These are phyloP conservation scores for Monochamus saltuarius DNA, from an alignment of 1,140 invertebrate genomes.

Conservation along the genomic window DNA sequence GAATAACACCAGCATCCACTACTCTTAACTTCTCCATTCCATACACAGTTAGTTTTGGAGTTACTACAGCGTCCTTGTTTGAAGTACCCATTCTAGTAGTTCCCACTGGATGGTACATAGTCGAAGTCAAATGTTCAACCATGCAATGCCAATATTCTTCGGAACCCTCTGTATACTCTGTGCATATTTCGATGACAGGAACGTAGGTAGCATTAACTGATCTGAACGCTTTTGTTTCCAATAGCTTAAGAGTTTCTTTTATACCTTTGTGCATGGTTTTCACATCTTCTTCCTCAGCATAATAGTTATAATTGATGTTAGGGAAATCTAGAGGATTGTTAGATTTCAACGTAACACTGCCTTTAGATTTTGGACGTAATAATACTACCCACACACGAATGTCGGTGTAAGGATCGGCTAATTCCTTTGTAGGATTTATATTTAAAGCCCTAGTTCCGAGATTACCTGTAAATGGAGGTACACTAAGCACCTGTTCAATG, in stretches of 20 bases:
- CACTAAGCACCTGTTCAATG: no score
- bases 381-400: constrained; percentile 62
- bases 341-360: constrained; percentile 65
- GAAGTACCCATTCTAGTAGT: constrained; percentile 63
- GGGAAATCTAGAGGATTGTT: constrained; percentile 74
- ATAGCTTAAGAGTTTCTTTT: constrained; percentile 58
- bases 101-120: constrained; percentile 55
- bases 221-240: constrained; percentile 59
- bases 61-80: constrained; percentile 53
- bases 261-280: constrained; percentile 62
- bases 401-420: constrained; percentile 5
- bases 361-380: constrained; percentile 72
- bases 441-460: no score
- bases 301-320: constrained; percentile 75
- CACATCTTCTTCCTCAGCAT: constrained; percentile 61
- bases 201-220: neutral
- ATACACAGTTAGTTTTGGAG: constrained; percentile 50
- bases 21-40: constrained; percentile 53
- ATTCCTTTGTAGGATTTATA: no score
- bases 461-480: no score
- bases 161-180: no score
- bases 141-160: constrained; percentile 3
- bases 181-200: neutral
- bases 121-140: constrained; percentile 8
- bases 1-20: constrained; percentile 50